phyloP scores from a whole-genome alignment of 2,888 invertebrate species.

The Leptopilina syphax region DNA sequence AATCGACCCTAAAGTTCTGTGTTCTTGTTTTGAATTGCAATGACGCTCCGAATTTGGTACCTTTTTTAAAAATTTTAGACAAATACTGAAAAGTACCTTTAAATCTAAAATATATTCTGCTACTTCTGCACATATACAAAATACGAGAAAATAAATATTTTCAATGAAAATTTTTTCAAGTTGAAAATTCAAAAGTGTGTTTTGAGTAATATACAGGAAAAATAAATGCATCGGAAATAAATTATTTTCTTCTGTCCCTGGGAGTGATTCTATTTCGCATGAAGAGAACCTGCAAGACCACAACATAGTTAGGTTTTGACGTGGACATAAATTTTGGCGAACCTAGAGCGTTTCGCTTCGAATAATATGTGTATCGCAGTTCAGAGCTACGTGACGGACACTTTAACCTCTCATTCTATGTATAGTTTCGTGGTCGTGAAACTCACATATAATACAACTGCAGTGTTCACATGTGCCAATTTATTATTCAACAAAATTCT shows the following conservation, averaged over 20 bases:
- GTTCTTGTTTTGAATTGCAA: no score
- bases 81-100: no score
- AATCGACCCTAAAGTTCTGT: no score
- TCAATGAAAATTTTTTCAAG: no score
- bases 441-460: slow-evolving; percentile 16
- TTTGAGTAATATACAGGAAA: not conserved
- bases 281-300: slow-evolving; percentile 36
- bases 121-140: no score
- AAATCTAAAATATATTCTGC: no score
- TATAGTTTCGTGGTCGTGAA: slow-evolving; percentile 9
- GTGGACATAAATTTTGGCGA: slow-evolving; percentile 46
- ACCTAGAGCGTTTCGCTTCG: slow-evolving; percentile 44
- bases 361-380: slow-evolving; percentile 44
- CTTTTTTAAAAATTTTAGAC: no score
- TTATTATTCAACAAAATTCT: slow-evolving; percentile 10
- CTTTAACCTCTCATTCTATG: slow-evolving; percentile 36
- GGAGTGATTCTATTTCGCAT: slow-evolving; percentile 40
- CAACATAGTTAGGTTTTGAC: slow-evolving; percentile 45
- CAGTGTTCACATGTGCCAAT: slow-evolving; percentile 20
- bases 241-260: not conserved
- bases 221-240: not conserved
- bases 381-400: slow-evolving; percentile 39
- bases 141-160: no score
- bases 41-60: no score
- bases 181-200: not conserved